Evolutionary conservation across 2,797 vertebrate species (phyloP), one percentile per base, ranked within the genome.

Genomic region (Scolopax rusticola): DNA sequence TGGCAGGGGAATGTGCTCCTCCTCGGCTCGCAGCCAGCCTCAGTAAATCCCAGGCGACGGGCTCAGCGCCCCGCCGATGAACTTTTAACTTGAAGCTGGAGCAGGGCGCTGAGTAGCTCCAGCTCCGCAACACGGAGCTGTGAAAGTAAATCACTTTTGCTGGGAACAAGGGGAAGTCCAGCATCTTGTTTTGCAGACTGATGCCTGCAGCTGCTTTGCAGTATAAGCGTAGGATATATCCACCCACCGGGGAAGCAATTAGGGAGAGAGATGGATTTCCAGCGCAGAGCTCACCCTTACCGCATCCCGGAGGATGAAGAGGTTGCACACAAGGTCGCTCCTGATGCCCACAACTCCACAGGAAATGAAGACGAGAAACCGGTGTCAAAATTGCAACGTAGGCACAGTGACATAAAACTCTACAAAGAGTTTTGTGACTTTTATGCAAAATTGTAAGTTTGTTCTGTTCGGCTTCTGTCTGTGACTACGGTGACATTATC

Each of bases 401-500:
- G 99, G 84, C 99, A 98, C 89, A 99, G 99, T 90, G 99, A 99
- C 75, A 97, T 99, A 65, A 99, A 99, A 98, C 99, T 99, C 96
- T 99, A 99, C 98, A 99, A 99, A 97, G 99, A 99, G 97, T 99
- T 99, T 94, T 99, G 99, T 98, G 99, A 99, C 98, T 99, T 99
- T 96, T 99, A 99, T 94, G 99, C 99, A 60, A 99, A 98, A 97
- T 99, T 99, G 99, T 99, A 98, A 99, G 99, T 99, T 92, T 28
- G 3, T 84, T 93, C 68, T 85, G 30, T 73, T 87, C 4, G 3
- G 53, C 86, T 89, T 79, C 0, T 18, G 87, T 69, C 14, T 75
- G 47, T 90, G 33, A 43, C 67, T 59, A 5, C 1, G 4, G 59
- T 86, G 59, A 64, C 21, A 4, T 84, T 75, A 28, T 24, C 76